Evolutionary conservation across 2,888 invertebrate species (phyloP).

Genomic region (Brachypalpus laphriformis): DNA sequence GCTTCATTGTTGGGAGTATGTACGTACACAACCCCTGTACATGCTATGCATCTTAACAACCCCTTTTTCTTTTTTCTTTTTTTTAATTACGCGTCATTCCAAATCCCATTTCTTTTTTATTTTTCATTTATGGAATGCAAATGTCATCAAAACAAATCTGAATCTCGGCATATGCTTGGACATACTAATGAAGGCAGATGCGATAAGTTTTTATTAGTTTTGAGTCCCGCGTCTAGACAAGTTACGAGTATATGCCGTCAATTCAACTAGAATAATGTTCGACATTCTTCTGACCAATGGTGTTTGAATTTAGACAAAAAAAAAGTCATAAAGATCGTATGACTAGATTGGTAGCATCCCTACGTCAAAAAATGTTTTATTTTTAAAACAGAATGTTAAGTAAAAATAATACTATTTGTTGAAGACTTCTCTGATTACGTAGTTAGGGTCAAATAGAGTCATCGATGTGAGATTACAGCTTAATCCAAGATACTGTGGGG

Average conservation of each 20-base stretch:
- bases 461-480: conserved; percentile 28
- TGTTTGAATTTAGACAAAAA: neutral
- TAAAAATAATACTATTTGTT: conserved; percentile 3
- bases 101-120: neutral
- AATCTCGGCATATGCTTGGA: conserved; percentile 35
- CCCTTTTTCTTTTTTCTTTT: conserved; percentile 8
- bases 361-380: conserved; percentile 23
- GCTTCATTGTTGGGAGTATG: conserved; percentile 15
- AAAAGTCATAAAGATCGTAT: conserved; percentile 4
- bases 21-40: conserved; percentile 24
- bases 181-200: conserved; percentile 28
- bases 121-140: conserved; percentile 27
- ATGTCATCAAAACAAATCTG: conserved; percentile 53
- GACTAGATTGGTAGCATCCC: conserved; percentile 1
- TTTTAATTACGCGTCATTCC: conserved; percentile 24
- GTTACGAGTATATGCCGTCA: neutral
- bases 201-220: conserved; percentile 11
- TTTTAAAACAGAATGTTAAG: neutral
- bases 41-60: conserved; percentile 18
- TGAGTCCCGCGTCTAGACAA: conserved; percentile 32
- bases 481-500: conserved; percentile 38
- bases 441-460: conserved; percentile 42
- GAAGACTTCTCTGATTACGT: conserved; percentile 37
- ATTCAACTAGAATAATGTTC: neutral
- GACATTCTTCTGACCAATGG: neutral